Percentiles rank a stretch among this genome's conserved stretches.
These are phyloP conservation scores for Drosophila nasuta DNA, from an alignment of 1,140 invertebrate species.

Conservation along the genomic window DNA sequence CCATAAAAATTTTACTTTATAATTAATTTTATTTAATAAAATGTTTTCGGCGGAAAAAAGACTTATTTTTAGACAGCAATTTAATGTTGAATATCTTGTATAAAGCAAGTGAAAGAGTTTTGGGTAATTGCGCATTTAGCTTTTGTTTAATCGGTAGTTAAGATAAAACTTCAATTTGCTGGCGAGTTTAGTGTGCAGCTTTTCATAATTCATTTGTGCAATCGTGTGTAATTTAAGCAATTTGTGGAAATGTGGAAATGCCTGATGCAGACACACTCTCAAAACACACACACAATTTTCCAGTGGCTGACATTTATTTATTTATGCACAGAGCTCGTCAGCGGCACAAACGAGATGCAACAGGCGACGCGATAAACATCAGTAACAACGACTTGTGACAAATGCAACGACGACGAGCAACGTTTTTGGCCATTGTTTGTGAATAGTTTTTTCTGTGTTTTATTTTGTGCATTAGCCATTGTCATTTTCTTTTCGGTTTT, in stretches of 20 bases:
- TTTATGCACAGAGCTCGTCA: conserved; percentile 71
- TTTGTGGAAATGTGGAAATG: conserved; percentile 68
- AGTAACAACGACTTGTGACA: conserved; percentile 36
- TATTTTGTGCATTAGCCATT: conserved; percentile 61
- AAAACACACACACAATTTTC: conserved; percentile 41
- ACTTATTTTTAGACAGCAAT: background rate
- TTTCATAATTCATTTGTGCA: conserved; percentile 55
- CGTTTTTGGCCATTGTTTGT: conserved; percentile 56
- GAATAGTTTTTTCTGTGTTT: conserved; percentile 58
- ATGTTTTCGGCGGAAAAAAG: background rate
- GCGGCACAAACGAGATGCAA: conserved; percentile 51
- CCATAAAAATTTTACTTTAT: background rate
- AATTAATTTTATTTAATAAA: background rate
- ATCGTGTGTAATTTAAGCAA: conserved; percentile 72
- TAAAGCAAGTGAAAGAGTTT: conserved; percentile 8
- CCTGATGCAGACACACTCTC: conserved; percentile 5
- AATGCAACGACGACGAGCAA: conserved; percentile 16
- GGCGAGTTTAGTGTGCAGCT: conserved; percentile 12
- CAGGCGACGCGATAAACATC: conserved; percentile 32
- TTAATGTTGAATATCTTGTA: background rate
- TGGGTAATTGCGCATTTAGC: conserved; percentile 11
- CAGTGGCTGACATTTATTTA: conserved; percentile 65
- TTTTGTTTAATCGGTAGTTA: conserved; percentile 24
- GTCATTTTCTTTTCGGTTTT: conserved; percentile 33
- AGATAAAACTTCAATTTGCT: conserved; percentile 36